Evolutionary conservation across 2,797 vertebrate genomes (phyloP).

Genomic region (Tachyglossus aculeatus): DNA sequence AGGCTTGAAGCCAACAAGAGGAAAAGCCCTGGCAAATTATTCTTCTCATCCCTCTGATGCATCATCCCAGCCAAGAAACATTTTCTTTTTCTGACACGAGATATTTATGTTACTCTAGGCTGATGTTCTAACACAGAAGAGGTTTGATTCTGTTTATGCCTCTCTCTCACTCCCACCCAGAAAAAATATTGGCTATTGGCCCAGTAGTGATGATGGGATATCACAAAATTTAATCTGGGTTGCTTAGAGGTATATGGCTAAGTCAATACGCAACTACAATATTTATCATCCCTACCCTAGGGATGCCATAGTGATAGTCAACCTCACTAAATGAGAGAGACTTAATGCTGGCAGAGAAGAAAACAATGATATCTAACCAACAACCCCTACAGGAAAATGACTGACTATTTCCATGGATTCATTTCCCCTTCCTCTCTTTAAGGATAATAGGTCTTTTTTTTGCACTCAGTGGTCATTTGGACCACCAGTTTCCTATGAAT

Average conservation of each 20-base stretch:
- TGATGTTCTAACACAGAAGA: conserved; percentile 58
- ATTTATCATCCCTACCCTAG: conserved; percentile 38
- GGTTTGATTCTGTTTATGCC: conserved; percentile 50
- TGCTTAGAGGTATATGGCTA: conserved; percentile 30
- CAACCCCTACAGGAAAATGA: too few species aligned
- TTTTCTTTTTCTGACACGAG: conserved; percentile 69
- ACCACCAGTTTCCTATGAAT: too few species aligned
- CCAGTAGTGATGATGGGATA: conserved; percentile 45
- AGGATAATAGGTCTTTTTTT: too few species aligned
- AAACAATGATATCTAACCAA: too few species aligned
- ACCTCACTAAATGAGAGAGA: too few species aligned
- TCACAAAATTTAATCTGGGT: conserved; percentile 45
- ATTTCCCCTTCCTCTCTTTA: too few species aligned
- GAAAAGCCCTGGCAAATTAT: conserved; percentile 48
- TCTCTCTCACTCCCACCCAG: conserved; percentile 51
- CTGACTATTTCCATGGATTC: too few species aligned
- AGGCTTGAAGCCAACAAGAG: conserved; percentile 50
- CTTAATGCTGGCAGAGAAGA: too few species aligned
- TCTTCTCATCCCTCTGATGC: conserved; percentile 42
- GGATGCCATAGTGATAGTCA: conserved; percentile 28
- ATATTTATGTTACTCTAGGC: conserved; percentile 50
- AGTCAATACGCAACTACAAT: conserved; percentile 37
- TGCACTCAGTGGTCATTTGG: too few species aligned
- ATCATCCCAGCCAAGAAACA: conserved; percentile 55
- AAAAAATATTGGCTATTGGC: conserved; percentile 48